phyloP scores from a whole-genome alignment of 2,797 vertebrate species.

The Platalea minor region DNA sequence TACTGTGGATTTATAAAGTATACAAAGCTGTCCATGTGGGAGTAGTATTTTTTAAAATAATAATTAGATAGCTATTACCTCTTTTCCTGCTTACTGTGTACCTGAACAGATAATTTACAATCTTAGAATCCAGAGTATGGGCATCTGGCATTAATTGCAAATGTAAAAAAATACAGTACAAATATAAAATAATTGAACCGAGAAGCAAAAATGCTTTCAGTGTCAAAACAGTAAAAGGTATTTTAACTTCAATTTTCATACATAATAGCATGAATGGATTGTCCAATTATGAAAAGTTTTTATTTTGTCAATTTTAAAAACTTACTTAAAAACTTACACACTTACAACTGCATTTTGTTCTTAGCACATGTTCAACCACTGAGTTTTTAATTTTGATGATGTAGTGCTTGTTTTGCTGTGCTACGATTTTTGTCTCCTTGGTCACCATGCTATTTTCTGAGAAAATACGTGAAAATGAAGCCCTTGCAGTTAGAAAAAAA shows the following conservation, averaged over 20 bases:
- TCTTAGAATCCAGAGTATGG: background rate
- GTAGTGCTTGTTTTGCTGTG: background rate
- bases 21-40: background rate
- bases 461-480: background rate
- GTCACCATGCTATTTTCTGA: background rate
- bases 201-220: background rate
- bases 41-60: background rate
- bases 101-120: background rate
- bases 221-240: background rate
- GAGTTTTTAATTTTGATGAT: background rate
- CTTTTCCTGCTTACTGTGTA: background rate
- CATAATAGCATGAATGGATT: background rate
- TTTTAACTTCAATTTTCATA: background rate
- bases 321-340: background rate
- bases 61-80: background rate
- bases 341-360: background rate
- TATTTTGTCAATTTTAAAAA: background rate
- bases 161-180: background rate
- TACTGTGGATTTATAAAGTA: background rate
- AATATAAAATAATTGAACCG: background rate
- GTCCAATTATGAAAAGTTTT: background rate
- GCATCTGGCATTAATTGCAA: background rate
- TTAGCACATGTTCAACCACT: background rate
- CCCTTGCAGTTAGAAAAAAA: background rate
- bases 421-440: background rate